Evolutionary conservation across 2,113 vertebrate genomes (phyloP).

Genomic region (Coregonus clupeaformis): DNA sequence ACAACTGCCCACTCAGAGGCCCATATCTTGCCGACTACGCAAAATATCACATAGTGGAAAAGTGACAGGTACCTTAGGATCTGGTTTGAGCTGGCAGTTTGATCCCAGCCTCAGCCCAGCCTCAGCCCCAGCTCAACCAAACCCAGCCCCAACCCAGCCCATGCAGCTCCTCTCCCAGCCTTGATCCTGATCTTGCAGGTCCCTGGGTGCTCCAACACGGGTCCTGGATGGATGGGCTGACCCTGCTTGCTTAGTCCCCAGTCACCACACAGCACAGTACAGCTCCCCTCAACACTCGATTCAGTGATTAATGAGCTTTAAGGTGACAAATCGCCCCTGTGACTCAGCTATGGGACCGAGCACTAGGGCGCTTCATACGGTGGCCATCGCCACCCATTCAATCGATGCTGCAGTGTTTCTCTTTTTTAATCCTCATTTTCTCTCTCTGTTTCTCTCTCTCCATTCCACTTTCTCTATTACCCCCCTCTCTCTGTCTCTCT

Average conservation of each 20-base stretch:
- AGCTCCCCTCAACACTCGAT: constrained; percentile 36
- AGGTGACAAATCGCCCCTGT: constrained; percentile 65
- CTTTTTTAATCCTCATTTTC: background rate
- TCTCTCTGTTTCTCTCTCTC: background rate
- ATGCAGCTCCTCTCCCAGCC: constrained; percentile 9
- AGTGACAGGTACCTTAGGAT: too few species aligned
- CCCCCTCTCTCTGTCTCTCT: background rate
- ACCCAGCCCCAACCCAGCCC: background rate
- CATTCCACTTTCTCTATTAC: background rate
- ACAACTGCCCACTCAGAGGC: too few species aligned
- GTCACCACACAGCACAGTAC: constrained; percentile 15
- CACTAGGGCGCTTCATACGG: constrained; percentile 17
- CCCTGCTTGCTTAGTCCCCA: constrained; percentile 37
- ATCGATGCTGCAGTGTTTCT: constrained; percentile 63
- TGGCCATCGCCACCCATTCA: constrained; percentile 47
- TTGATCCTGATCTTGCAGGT: constrained; percentile 14
- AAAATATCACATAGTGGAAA: too few species aligned
- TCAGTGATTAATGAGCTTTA: constrained; percentile 69
- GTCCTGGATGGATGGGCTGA: constrained; percentile 52
- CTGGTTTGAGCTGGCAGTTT: too few species aligned
- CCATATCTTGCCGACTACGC: too few species aligned
- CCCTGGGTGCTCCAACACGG: constrained; percentile 22
- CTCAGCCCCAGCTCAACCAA: too few species aligned
- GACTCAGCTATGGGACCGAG: constrained; percentile 37
- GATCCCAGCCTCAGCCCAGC: too few species aligned